Conservation (phyloP, 2,888 invertebrate genomes). For the Gymnosoma rotundatum region DNA sequence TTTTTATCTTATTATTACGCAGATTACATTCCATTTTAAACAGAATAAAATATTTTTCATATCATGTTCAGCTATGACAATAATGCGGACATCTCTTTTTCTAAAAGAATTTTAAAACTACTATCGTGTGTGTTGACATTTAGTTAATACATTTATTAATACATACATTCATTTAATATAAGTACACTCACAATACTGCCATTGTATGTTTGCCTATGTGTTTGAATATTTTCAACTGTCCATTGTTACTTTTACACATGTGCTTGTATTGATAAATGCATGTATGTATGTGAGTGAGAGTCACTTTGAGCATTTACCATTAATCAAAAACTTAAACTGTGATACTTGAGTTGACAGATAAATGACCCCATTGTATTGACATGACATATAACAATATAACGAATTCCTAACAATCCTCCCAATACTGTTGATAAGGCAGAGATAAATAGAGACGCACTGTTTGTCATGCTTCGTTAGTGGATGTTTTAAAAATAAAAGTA, state of each 20-base stretch:
- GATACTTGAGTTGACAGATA: slow-evolving; percentile 70
- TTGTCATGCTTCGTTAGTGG: not conserved
- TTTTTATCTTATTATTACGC: too few species aligned
- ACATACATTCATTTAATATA: too few species aligned
- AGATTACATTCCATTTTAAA: too few species aligned
- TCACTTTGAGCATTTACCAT: slow-evolving; percentile 57
- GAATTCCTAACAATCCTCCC: slow-evolving; percentile 29
- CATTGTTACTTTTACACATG: not conserved
- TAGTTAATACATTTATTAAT: too few species aligned
- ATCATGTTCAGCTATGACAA: too few species aligned
- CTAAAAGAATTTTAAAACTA: too few species aligned
- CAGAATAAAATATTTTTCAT: too few species aligned
- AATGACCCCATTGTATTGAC: slow-evolving; percentile 68
- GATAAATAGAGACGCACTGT: not conserved
- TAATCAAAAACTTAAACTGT: slow-evolving; percentile 69
- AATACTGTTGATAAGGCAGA: not conserved
- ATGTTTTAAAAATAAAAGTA: too few species aligned
- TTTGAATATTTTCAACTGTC: not conserved
- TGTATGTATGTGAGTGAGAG: too few species aligned
- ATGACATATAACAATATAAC: slow-evolving; percentile 63
- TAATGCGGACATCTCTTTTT: too few species aligned
- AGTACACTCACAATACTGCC: too few species aligned
- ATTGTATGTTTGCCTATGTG: not conserved
- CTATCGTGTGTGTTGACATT: too few species aligned
- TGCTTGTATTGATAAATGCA: not conserved